These are phyloP conservation scores for Glaucomys volans DNA, from an alignment of 2,113 vertebrate genomes.

Conservation along the genomic window DNA sequence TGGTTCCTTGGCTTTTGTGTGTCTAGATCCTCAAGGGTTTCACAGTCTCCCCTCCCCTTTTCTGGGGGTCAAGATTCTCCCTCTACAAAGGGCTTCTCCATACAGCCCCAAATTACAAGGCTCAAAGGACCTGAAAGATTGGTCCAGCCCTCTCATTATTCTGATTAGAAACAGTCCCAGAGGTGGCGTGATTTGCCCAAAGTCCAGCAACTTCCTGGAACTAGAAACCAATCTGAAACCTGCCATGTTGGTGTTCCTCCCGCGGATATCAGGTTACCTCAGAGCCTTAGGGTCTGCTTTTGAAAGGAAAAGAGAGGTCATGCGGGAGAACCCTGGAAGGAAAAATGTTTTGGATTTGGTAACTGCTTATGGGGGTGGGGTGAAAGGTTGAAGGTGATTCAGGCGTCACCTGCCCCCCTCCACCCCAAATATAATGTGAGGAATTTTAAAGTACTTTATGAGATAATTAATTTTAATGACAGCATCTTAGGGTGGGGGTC, in stretches of 20 bases:
- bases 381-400: background rate
- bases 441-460: background rate
- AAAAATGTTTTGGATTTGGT: background rate
- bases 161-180: slow-evolving; percentile 45
- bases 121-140: background rate
- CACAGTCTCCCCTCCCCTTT: background rate
- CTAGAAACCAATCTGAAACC: slow-evolving; percentile 41
- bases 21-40: background rate
- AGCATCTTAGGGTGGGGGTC: background rate
- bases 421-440: background rate
- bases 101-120: background rate
- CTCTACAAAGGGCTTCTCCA: background rate
- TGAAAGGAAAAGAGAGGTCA: background rate
- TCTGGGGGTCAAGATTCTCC: background rate
- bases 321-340: background rate
- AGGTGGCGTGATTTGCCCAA: slow-evolving; percentile 6
- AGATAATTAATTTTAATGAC: background rate
- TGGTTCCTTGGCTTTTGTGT: background rate
- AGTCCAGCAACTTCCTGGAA: slow-evolving; percentile 51
- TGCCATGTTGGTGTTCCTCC: background rate
- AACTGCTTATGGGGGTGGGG: background rate
- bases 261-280: background rate
- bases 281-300: background rate
- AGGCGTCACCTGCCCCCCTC: background rate
- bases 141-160: background rate